Evolutionary conservation across 1,140 invertebrate genomes (phyloP).

Genomic region (Platorchestia sp.): DNA sequence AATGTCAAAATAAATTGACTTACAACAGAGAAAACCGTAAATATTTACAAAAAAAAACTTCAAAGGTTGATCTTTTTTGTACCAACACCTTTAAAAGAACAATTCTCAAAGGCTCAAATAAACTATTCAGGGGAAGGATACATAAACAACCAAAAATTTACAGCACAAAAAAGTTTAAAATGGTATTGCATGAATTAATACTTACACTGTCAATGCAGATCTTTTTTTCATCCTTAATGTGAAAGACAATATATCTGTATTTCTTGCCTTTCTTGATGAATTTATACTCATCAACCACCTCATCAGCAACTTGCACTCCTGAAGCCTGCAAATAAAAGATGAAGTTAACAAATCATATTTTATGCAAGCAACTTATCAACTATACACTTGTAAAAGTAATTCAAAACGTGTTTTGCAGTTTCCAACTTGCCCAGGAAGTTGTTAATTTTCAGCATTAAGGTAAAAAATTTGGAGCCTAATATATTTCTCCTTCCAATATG

Average conservation of each 20-base stretch:
- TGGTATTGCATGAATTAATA: not conserved
- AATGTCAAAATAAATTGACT: too few relatives aligned
- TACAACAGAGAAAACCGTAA: not conserved
- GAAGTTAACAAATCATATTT: not conserved
- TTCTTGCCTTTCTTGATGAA: conserved; percentile 98
- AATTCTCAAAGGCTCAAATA: not conserved
- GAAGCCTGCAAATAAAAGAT: conserved; percentile 82
- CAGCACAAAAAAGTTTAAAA: not conserved
- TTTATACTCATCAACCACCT: conserved; percentile 94
- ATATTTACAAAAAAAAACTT: not conserved
- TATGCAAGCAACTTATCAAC: not conserved
- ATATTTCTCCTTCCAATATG: not conserved
- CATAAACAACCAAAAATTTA: not conserved
- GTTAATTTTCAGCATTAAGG: not conserved
- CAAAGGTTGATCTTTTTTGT: not conserved
- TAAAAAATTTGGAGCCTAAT: not conserved
- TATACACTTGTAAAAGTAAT: too few relatives aligned
- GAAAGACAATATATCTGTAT: conserved; percentile 95
- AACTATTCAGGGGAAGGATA: not conserved
- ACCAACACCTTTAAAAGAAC: not conserved
- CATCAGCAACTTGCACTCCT: conserved; percentile 94
- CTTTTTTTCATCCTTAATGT: conserved; percentile 86
- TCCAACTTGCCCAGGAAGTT: too few relatives aligned
- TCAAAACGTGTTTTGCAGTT: too few relatives aligned
- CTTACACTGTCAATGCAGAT: conserved; percentile 68